A percentile compares a stretch with the other conserved stretches of the same genome.
Conservation (phyloP, 1,140 invertebrate genomes). For the Lasaia peninsularis region DNA sequence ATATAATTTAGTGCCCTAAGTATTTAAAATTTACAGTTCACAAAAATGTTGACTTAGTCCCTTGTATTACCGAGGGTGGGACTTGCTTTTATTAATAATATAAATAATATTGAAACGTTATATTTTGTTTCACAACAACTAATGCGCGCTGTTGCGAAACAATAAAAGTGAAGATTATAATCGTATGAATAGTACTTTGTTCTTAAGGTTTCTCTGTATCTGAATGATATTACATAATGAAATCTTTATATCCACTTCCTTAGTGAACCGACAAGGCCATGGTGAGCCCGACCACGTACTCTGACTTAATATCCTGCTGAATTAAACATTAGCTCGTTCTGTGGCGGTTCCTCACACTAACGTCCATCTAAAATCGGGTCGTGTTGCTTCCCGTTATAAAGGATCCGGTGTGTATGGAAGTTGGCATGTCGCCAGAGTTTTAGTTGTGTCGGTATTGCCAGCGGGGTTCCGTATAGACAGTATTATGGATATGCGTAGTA, state of each 20-base stretch:
- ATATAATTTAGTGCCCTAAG: too few relatives aligned
- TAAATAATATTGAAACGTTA: too few relatives aligned
- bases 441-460: constrained; percentile 12
- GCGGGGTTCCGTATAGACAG: too few relatives aligned
- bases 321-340: constrained; percentile 40
- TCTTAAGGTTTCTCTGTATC: background rate
- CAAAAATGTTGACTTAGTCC: too few relatives aligned
- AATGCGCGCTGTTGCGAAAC: too few relatives aligned
- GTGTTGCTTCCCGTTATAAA: constrained; percentile 42
- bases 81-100: too few relatives aligned
- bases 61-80: too few relatives aligned
- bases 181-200: background rate
- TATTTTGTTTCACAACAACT: too few relatives aligned
- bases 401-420: constrained; percentile 42
- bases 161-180: too few relatives aligned
- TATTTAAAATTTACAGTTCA: too few relatives aligned
- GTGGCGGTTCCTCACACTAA: constrained; percentile 26
- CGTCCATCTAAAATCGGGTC: constrained; percentile 31
- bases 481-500: too few relatives aligned
- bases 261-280: background rate
- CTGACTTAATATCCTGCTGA: constrained; percentile 26
- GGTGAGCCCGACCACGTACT: background rate
- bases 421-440: constrained; percentile 44
- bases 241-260: background rate
- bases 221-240: constrained; percentile 1